Percentiles rank a stretch among this genome's conserved stretches.
These are phyloP conservation scores for Apomyelois bistriatella DNA, from an alignment of 2,888 invertebrate species.

Conservation along the genomic window DNA sequence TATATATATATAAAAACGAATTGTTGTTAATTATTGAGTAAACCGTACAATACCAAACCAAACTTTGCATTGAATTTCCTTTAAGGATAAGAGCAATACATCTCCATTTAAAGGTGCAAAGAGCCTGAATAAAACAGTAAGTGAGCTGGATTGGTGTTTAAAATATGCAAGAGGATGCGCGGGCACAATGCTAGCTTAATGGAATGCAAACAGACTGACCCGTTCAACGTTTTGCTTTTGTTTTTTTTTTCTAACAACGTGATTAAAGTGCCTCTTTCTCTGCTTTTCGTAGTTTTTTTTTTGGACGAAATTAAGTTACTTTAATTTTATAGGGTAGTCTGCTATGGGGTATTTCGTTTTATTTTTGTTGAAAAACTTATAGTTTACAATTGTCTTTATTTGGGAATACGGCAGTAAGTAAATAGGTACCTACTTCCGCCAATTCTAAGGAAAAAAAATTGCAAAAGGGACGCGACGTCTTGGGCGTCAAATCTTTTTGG, in stretches of 20 bases:
- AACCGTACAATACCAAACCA: too few species aligned
- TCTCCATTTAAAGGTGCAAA: not conserved
- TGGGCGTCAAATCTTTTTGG: too few species aligned
- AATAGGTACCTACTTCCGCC: too few species aligned
- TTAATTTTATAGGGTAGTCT: too few species aligned
- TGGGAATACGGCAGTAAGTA: too few species aligned
- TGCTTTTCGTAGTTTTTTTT: not conserved
- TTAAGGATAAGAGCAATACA: not conserved
- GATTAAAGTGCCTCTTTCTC: not conserved
- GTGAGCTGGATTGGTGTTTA: slow-evolving; percentile 2
- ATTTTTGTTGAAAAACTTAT: too few species aligned
- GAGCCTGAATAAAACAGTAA: not conserved
- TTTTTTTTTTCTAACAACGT: not conserved
- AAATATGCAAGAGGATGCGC: slow-evolving; percentile 4
- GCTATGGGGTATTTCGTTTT: too few species aligned
- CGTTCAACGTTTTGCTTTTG: not conserved
- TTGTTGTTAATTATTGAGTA: too few species aligned
- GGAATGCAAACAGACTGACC: not conserved
- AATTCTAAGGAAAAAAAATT: too few species aligned
- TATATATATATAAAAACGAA: too few species aligned
- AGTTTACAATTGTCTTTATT: too few species aligned
- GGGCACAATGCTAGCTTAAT: not conserved
- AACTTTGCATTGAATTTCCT: not conserved
- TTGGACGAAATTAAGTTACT: not conserved
- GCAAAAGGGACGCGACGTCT: too few species aligned